Evolutionary conservation across 53 echinoderm and acorn worm genomes (phyloP).

Genomic region (Echinarachnius parma): DNA sequence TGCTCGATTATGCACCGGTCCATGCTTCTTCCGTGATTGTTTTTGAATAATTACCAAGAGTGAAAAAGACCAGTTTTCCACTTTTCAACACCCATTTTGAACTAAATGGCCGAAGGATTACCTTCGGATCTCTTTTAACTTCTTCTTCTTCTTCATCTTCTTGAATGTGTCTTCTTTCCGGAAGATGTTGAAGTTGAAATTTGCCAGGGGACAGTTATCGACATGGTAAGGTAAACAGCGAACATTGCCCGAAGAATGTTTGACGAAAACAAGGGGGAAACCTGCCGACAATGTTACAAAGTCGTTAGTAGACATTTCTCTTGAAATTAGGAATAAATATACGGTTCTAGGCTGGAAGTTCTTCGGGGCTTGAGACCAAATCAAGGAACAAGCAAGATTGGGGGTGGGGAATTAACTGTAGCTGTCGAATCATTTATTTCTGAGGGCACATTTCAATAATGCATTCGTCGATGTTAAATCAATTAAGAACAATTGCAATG

Average conservation of each 20-base stretch:
- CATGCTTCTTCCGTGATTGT: conserved; percentile 22
- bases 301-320: conserved; percentile 38
- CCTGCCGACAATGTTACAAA: conserved; percentile 10
- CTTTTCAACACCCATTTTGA: no score
- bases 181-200: conserved; percentile 15
- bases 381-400: neutral
- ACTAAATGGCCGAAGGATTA: no score
- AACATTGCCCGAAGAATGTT: conserved; percentile 18
- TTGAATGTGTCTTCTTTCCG: conserved; percentile 3
- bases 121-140: neutral
- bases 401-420: no score
- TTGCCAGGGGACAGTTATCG: conserved; percentile 36
- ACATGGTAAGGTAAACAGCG: conserved; percentile 29
- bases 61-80: conserved; percentile 13
- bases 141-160: neutral
- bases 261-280: neutral
- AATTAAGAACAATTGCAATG: no score
- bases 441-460: no score
- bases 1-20: conserved; percentile 31
- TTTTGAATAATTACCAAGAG: conserved; percentile 38
- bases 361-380: neutral
- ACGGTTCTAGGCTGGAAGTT: neutral
- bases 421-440: no score
- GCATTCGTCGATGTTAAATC: no score
- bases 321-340: conserved; percentile 22